Evolutionary conservation across 2,113 vertebrate species (phyloP).

Genomic region (Bostrychus sinensis): DNA sequence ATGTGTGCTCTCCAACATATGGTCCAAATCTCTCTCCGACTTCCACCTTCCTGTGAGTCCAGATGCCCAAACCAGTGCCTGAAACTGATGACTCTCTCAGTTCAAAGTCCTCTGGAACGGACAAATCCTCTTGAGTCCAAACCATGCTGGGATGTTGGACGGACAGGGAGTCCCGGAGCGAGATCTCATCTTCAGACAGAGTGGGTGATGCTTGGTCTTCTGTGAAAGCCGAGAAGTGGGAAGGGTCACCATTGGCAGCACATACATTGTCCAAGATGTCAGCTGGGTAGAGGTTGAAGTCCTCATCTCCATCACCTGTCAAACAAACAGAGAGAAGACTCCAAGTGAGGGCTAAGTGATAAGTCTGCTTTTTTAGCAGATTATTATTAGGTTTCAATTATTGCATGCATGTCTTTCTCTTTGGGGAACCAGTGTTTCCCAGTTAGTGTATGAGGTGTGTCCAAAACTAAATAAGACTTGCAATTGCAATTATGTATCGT

Average conservation of each 20-base stretch:
- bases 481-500: too few species aligned
- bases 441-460: too few species aligned
- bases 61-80: constrained; percentile 88
- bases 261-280: constrained; percentile 83
- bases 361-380: neutral
- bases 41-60: constrained; percentile 90
- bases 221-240: constrained; percentile 66
- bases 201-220: constrained; percentile 85
- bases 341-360: constrained; percentile 25
- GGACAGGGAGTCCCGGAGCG: constrained; percentile 83
- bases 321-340: constrained; percentile 28
- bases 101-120: constrained; percentile 90
- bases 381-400: too few species aligned
- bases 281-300: constrained; percentile 83
- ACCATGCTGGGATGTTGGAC: constrained; percentile 84
- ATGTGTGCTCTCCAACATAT: constrained; percentile 85
- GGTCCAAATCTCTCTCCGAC: constrained; percentile 91
- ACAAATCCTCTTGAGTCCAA: constrained; percentile 80
- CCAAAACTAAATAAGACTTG: too few species aligned
- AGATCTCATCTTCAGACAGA: constrained; percentile 84
- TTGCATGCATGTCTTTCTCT: too few species aligned
- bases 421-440: too few species aligned
- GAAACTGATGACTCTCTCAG: constrained; percentile 87
- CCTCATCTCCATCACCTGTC: constrained; percentile 86
- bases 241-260: constrained; percentile 81